A percentile compares a stretch with the other conserved stretches of the same genome.
Evolutionary conservation across 37 sponge, comb jelly and placozoan genomes (phyloP).

Genomic region (Crambe crambe): DNA sequence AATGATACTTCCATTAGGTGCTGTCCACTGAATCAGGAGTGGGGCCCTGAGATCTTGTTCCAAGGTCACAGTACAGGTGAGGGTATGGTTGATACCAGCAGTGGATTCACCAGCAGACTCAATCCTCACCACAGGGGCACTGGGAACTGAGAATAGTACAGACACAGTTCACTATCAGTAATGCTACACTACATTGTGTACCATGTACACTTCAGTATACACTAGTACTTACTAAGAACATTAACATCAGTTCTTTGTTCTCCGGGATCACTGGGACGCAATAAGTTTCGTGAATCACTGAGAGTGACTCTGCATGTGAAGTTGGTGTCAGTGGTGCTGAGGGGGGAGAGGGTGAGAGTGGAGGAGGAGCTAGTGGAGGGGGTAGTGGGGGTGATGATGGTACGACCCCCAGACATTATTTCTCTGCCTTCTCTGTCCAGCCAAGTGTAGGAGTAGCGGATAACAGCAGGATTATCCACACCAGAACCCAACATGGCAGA

Average conservation of each 20-base stretch:
- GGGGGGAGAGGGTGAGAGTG: conserved; percentile 18
- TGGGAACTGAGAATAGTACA: neutral
- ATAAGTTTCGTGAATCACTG: neutral
- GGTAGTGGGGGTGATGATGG: neutral
- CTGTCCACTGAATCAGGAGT: no score
- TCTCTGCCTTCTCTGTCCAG: neutral
- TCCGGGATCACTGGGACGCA: neutral
- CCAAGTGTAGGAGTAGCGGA: neutral
- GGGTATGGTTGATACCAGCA: no score
- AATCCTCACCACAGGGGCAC: neutral
- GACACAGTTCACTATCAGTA: neutral
- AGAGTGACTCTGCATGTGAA: conserved; percentile 4
- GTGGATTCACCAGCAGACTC: no score
- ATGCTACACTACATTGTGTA: no score
- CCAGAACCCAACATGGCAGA: conserved; percentile 1
- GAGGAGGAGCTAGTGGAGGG: neutral
- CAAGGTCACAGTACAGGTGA: no score
- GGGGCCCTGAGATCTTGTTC: no score
- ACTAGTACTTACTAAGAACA: conserved; percentile 7
- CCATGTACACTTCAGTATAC: no score
- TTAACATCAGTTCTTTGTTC: neutral
- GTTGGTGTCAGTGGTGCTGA: conserved; percentile 22
- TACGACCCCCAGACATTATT: neutral
- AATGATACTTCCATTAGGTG: no score
- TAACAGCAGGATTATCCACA: neutral